Percentiles rank a stretch among this genome's conserved stretches.
Conservation (phyloP, 2,888 invertebrate genomes). For the Resseliella maxima region DNA sequence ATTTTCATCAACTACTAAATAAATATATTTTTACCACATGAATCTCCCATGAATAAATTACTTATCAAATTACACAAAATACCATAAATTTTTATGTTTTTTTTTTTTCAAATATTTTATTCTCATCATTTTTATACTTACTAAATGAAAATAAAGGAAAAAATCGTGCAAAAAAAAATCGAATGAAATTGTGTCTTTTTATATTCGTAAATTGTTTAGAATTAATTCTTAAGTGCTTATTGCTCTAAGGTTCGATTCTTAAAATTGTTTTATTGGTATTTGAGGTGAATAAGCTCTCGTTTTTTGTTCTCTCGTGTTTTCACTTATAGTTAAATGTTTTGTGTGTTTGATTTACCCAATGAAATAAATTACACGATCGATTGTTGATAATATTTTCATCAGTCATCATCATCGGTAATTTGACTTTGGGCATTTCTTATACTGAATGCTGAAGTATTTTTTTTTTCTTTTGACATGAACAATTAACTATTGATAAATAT, state of each 20-base stretch:
- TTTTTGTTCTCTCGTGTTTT: background rate
- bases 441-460: too few species aligned
- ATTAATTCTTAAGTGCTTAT: background rate
- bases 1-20: too few species aligned
- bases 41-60: too few species aligned
- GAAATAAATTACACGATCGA: too few species aligned
- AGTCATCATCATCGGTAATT: too few species aligned
- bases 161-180: background rate
- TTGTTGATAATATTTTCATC: too few species aligned
- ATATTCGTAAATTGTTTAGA: background rate
- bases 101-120: too few species aligned
- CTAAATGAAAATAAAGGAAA: background rate
- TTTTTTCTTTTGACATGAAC: too few species aligned
- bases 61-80: too few species aligned
- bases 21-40: too few species aligned
- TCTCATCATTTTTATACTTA: background rate
- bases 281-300: conserved; percentile 9
- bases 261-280: conserved; percentile 26
- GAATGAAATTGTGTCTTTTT: background rate
- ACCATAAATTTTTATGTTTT: too few species aligned
- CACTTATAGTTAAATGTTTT: background rate
- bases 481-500: background rate
- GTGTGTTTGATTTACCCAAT: background rate
- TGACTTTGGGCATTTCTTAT: too few species aligned
- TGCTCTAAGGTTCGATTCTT: conserved; percentile 33